These are phyloP conservation scores for Actinia tenebrosa DNA, from an alignment of 64 coral and sea anemone species.

Conservation along the genomic window DNA sequence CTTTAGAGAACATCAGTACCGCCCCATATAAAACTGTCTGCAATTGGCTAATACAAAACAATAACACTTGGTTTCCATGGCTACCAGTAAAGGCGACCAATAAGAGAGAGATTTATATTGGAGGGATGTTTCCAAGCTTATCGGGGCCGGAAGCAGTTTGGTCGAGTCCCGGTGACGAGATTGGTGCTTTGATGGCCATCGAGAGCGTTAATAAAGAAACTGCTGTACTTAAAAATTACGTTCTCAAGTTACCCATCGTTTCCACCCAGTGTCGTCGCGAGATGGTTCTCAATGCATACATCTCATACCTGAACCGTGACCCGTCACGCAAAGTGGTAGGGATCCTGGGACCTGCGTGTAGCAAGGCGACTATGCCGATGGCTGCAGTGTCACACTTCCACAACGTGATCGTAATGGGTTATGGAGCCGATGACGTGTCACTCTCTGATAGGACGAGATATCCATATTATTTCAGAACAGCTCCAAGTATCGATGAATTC, in stretches of 20 bases:
- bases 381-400: constrained; percentile 58
- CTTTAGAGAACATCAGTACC: background rate
- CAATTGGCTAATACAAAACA: constrained; percentile 52
- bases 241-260: constrained; percentile 32
- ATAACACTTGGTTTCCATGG: constrained; percentile 46
- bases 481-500: constrained; percentile 73
- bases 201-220: constrained; percentile 52
- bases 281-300: constrained; percentile 62
- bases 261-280: constrained; percentile 69
- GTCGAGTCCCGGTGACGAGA: constrained; percentile 74
- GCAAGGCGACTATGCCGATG: constrained; percentile 57
- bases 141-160: constrained; percentile 60
- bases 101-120: constrained; percentile 50
- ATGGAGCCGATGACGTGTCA: constrained; percentile 67
- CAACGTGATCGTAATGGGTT: constrained; percentile 71
- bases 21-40: constrained; percentile 39
- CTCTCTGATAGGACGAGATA: constrained; percentile 62
- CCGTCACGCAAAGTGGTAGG: constrained; percentile 46
- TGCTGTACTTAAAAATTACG: constrained; percentile 26
- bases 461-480: constrained; percentile 73
- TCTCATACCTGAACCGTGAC: constrained; percentile 56
- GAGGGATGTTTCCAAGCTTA: constrained; percentile 73
- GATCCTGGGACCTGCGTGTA: constrained; percentile 71
- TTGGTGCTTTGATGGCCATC: constrained; percentile 65
- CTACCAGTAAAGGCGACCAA: constrained; percentile 22